Base-by-base conservation (phyloP, 2,797 vertebrate genomes). In the Gobionotothen gibberifrons region DNA sequence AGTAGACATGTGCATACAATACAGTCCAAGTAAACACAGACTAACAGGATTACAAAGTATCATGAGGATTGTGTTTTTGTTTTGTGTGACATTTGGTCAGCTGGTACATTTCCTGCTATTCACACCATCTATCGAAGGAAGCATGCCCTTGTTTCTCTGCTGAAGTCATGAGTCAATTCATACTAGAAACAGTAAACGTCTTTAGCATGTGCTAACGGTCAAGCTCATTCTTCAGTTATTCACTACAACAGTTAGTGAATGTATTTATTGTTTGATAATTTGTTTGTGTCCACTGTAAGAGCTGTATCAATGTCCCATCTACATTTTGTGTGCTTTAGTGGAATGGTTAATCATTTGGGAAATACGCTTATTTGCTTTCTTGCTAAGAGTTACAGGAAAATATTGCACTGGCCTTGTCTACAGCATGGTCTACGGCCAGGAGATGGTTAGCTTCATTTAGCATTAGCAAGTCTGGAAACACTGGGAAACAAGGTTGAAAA, bases 21-120 rank as follows among this genome's bases (percentile, higher is more conserved):
- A 36, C 32, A 36, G 32, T 36, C 32, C 32, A 36, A 9, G 8
- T 7, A 36, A 36, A 36, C 32, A 36, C 32, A 36, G 32, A 36
- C 47, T 40, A 51, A 40, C 58, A 55, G 75, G 78, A 53, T 47
- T 22, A 39, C 46, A 17, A 11, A 39, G 36, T 42, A 15, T 47
- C 47, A 7, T 36, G 5, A 11, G 6, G 56, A 62, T 39, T 69
- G 2, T 56, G 53, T 68, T 60, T 78, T 68, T 47, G 42, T 79
- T 72, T 72, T 67, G 22, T 55, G 19, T 53, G 44, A 8, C 42
- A 3, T 72, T 70, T 58, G 14, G 66, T 69, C 49, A 53, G 21
- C 13, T 16, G 10, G 47, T 66, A 32, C 21, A 39, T 78, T 85
- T 81, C 72, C 85, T 76, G 55, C 55, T 46, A 60, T 84, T 84